Base-by-base conservation (phyloP, 1,140 invertebrate genomes). In the Zaprionus ornatus region DNA sequence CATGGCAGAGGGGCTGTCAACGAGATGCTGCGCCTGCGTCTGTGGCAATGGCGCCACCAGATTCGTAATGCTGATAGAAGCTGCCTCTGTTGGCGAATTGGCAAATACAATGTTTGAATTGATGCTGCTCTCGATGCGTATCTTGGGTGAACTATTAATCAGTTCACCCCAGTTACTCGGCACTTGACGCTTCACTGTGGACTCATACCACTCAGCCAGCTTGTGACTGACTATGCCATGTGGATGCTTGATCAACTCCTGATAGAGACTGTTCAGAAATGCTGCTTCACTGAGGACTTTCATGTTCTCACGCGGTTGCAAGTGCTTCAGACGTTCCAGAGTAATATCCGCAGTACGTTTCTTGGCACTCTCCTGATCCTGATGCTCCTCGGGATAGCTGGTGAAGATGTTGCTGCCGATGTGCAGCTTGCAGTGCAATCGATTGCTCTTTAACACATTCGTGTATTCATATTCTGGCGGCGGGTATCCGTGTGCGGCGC, bases 161-260 rank as follows among this genome's bases (percentile, higher is more conserved):
- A 92, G 40, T 4, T 60, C 40, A 27, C 71, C 75, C 91, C 91
- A 92, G 70, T 92, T 75, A 23, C 71, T 77, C 19, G 91, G 91
- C 40, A 92, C 65, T 6, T 82, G 65, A n/a, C 82, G 88, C 3
- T 82, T 62, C 13, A 90, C 90, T 1, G 71, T 88, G 7, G 57
- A 56, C 57, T 87, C 75, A 52, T 91, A 92, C 77, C 82, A 81
- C 42, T 92, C 79, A 6, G 86, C 78, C 27, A 93, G 65, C 61
- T 90, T 90, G 56, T 92, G 87, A 6, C 77, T 74, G 45, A 93
- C 66, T 29, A 92, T 90, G 13, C 92, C 92, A 54, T 92, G 64
- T 12, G 88, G 88, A 74, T 83, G 80, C 48, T 78, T 79, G 0
- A 78, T 52, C 59, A 92, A 17, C 60, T 87, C 82, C 5, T 79